Base-by-base conservation (phyloP, 2,113 vertebrate species). In the Equus przewalskii region DNA sequence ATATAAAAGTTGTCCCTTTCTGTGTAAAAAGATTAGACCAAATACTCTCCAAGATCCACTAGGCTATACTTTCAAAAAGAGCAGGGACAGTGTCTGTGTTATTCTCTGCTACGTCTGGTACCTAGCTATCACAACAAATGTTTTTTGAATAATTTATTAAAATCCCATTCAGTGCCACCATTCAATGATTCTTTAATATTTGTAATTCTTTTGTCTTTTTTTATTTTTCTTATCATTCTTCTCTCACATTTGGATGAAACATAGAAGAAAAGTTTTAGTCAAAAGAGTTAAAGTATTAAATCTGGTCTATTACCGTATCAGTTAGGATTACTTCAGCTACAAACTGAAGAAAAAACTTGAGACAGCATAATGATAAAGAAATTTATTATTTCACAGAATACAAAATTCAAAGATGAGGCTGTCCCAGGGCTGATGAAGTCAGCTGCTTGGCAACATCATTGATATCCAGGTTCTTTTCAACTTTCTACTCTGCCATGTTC, bases 131-230 rank as follows among this genome's bases (percentile, higher is more conserved):
- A 84, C 64, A 70, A 56, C 58, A 95, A 86, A 60, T 88, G 14
- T 78, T 51, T 69, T 73, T 83, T 94, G 60, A 94, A 81, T 95
- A 85, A 97, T 84, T 94, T 72, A 93, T 89, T 94, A 96, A 96
- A 76, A 97, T 84, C 13, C 8, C n/a, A 46, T 85, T 90, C 54
- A 67, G 28, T 60, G 30, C 9, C 80, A 13, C 46, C 62, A 58
- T 95, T 90, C 80, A 88, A 13, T 65, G 41, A 94, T 88, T 44
- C 91, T 85, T 96, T 95, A 60, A 90, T 65, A 65, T 75, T 69
- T 78, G 82, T n/a, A 94, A 72, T 72, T 93, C 62, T 80, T 89
- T 87, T 54, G 58, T 49, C 88, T 75, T 54, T 28, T 88, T 91
- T 81, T 58, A 65, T 72, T 91, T 80, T 85, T 70, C 8, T 60